A percentile compares a stretch with the other conserved stretches of the same genome.
Evolutionary conservation across 2,113 vertebrate genomes (phyloP).

Genomic region (Melospiza georgiana): DNA sequence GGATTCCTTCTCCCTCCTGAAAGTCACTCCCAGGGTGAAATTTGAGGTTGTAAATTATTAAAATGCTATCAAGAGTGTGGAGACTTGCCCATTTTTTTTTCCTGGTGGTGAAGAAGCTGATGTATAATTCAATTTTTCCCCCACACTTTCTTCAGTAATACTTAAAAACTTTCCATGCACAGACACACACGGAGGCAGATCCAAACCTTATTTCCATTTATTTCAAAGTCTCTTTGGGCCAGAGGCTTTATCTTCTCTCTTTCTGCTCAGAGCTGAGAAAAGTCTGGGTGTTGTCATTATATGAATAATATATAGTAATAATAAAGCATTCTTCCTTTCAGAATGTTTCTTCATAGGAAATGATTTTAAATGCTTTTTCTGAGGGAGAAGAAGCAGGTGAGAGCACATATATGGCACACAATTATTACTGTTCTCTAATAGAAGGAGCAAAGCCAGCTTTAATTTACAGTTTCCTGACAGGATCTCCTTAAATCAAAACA

Average conservation of each 20-base stretch:
- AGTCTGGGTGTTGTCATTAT: not conserved
- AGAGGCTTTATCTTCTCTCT: slow-evolving; percentile 15
- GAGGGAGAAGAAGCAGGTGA: not conserved
- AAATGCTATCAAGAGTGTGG: slow-evolving; percentile 68
- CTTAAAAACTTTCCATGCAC: slow-evolving; percentile 21
- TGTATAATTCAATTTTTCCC: slow-evolving; percentile 59
- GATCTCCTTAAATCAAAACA: not conserved
- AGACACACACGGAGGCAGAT: not conserved
- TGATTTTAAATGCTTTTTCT: slow-evolving; percentile 7
- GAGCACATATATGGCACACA: not conserved
- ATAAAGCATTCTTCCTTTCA: not conserved
- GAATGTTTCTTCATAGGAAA: not conserved
- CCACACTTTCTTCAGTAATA: slow-evolving; percentile 50
- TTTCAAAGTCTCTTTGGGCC: slow-evolving; percentile 37
- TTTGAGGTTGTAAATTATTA: slow-evolving; percentile 70
- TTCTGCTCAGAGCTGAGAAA: not conserved
- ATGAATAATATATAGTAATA: slow-evolving; percentile 53
- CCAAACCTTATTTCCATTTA: slow-evolving; percentile 52
- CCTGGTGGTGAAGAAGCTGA: slow-evolving; percentile 54
- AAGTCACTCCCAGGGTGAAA: slow-evolving; percentile 65
- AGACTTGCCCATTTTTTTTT: slow-evolving; percentile 8
- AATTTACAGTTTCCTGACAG: not conserved
- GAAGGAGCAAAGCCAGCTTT: not conserved
- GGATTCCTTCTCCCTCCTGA: slow-evolving; percentile 41
- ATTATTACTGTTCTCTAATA: not conserved